Evolutionary conservation across 2,888 invertebrate species (phyloP), one percentile per base, ranked within the genome.

Genomic region (Drosophila fungiperda): DNA sequence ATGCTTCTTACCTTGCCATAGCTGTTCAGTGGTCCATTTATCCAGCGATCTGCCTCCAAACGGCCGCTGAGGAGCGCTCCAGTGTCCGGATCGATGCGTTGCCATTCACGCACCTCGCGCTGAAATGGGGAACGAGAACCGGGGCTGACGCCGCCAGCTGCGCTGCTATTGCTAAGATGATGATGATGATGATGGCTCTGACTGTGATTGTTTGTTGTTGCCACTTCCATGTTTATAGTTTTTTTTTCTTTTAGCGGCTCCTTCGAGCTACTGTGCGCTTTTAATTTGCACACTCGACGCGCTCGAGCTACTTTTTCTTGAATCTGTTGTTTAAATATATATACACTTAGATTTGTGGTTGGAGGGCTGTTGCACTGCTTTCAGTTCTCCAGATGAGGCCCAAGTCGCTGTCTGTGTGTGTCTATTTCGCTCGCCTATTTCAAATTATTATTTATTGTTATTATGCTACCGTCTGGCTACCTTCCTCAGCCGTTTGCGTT

Each of bases 31-130:
- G 93, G 92, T 81, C 93, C 93, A 90, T 92, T 93, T 86, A 93
- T 92, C 93, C 93, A 93, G 87, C 93, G 93, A 92, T 93, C 93
- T 78, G 93, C 93, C 90, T 93, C 93, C 83, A 93, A 89, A 75
- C 93, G 93, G 68, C 93, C 93, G 83, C 92, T 93, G 80, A 93
- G 81, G 80, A 93, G 87, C 70, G 93, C 93, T 76, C 93, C 93
- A 76, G 93, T 93, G 90, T 93, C 91, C 87, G 93, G 92, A 92
- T 93, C 93, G 85, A 93, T 91, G 86, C 92, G 92, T 84, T 93
- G 93, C 93, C 93, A 93, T 91, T 93, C 93, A 87, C 93, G 93
- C 89, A 93, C 93, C 80, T 93, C 93, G 32, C 93, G 92, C 78
- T 93, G 93, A 85, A 93, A 93, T 73, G 93, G 93, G 73, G 93